These are phyloP conservation scores for Temnopleurus reevesii DNA, from an alignment of 53 echinoderm and acorn worm genomes.

Conservation along the genomic window DNA sequence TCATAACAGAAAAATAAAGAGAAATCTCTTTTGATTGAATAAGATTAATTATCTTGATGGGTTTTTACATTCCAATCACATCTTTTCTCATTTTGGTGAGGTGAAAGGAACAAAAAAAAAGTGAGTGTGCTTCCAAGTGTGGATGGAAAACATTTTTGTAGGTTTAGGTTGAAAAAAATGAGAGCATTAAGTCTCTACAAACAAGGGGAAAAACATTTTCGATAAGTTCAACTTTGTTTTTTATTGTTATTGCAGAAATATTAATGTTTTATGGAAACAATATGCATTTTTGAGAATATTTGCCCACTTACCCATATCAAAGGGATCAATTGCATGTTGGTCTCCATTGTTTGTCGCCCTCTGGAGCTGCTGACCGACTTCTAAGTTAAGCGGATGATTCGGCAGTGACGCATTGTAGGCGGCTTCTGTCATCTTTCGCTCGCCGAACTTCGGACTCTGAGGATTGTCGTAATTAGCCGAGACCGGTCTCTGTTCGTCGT, in stretches of 20 bases:
- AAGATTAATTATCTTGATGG: too few relatives aligned
- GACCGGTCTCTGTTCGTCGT: constrained; percentile 69
- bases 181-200: neutral
- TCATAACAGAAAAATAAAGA: too few relatives aligned
- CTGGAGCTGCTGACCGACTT: constrained; percentile 49
- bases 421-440: constrained; percentile 52
- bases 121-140: too few relatives aligned
- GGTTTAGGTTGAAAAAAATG: too few relatives aligned
- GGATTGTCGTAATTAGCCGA: constrained; percentile 83
- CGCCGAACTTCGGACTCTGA: constrained; percentile 53
- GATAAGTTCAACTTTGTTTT: too few relatives aligned
- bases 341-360: constrained; percentile 58
- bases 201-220: neutral
- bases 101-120: too few relatives aligned
- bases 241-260: too few relatives aligned
- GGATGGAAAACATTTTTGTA: neutral
- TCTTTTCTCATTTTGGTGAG: too few relatives aligned
- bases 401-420: constrained; percentile 63
- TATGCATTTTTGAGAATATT: too few relatives aligned
- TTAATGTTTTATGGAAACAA: too few relatives aligned
- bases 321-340: constrained; percentile 72
- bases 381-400: constrained; percentile 60
- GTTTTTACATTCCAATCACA: too few relatives aligned
- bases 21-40: too few relatives aligned
- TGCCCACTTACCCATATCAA: constrained; percentile 90